phyloP scores from a whole-genome alignment of 2,888 invertebrate species.

The Leptopilina drosophilae region DNA sequence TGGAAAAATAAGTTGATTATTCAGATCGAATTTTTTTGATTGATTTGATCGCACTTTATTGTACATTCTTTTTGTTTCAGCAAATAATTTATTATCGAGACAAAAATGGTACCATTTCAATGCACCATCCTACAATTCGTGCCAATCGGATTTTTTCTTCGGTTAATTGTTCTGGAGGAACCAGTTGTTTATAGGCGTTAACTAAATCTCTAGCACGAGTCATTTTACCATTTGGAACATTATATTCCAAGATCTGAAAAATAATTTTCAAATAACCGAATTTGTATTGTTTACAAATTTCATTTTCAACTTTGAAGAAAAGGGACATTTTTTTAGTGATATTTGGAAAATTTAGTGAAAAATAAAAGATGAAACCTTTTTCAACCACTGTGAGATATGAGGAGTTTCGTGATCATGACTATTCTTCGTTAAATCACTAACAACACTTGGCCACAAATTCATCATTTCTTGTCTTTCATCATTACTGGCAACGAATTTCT shows the following conservation, averaged over 20 bases:
- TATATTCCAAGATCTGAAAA: slow-evolving; percentile 79
- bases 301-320: too few species aligned
- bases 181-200: slow-evolving; percentile 86
- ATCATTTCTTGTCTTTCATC: slow-evolving; percentile 93
- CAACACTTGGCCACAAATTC: slow-evolving; percentile 92
- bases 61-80: too few species aligned
- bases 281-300: too few species aligned
- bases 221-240: slow-evolving; percentile 94
- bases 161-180: slow-evolving; percentile 82
- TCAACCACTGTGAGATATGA: slow-evolving; percentile 88
- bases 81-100: not conserved
- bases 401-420: slow-evolving; percentile 85
- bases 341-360: too few species aligned
- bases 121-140: slow-evolving; percentile 94
- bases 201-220: slow-evolving; percentile 87
- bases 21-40: too few species aligned
- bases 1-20: too few species aligned
- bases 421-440: slow-evolving; percentile 88
- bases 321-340: too few species aligned
- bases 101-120: not conserved
- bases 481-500: slow-evolving; percentile 82
- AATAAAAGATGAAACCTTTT: slow-evolving; percentile 79
- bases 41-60: too few species aligned
- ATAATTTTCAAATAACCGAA: too few species aligned
- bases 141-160: slow-evolving; percentile 88